Conservation (phyloP, 2,113 vertebrate genomes). For the Orthonyx spaldingii region DNA sequence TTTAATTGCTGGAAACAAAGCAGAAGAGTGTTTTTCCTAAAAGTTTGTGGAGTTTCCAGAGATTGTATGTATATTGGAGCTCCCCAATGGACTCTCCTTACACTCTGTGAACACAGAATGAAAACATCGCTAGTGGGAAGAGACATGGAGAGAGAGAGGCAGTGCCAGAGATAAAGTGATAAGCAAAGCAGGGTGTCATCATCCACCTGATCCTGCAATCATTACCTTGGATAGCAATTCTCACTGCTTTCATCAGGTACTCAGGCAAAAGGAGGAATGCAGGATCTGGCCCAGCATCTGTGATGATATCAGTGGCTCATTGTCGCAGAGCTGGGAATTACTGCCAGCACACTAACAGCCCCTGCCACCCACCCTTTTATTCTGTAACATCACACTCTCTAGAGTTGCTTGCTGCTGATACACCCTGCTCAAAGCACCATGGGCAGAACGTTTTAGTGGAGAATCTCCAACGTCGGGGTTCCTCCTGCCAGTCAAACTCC, state of each 20-base stretch:
- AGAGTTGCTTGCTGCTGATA: background rate
- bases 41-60: background rate
- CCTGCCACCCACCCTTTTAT: constrained; percentile 3
- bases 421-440: background rate
- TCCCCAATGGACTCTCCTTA: background rate
- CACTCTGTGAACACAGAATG: background rate
- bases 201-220: background rate
- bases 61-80: background rate
- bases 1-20: background rate
- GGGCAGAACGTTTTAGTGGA: background rate
- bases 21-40: background rate
- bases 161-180: background rate
- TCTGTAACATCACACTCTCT: background rate
- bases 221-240: background rate
- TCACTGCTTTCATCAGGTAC: constrained; percentile 36
- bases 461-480: background rate
- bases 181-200: constrained; percentile 15
- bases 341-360: background rate
- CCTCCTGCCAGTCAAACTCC: background rate
- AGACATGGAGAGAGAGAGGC: background rate
- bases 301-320: constrained; percentile 33
- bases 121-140: background rate
- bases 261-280: background rate
- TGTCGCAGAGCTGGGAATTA: constrained; percentile 44
- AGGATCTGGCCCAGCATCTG: background rate